Conservation (phyloP, 2,113 vertebrate species). For the Macrotus californicus region DNA sequence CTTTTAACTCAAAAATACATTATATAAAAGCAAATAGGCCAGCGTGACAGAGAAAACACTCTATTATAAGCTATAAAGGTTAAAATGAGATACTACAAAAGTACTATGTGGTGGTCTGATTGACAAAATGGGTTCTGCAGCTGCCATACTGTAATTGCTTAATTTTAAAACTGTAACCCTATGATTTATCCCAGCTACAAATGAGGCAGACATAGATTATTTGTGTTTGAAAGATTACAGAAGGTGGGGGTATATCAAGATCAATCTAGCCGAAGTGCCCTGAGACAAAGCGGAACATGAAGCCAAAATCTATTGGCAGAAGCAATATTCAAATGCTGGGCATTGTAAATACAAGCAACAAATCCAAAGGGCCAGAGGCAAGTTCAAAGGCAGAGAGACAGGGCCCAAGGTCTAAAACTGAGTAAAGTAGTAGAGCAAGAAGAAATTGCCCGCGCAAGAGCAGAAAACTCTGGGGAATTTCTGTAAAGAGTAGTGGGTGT, state of each 20-base stretch:
- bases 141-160: not conserved
- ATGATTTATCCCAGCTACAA: not conserved
- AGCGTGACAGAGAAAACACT: not conserved
- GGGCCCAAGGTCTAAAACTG: not conserved
- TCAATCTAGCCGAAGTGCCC: not conserved
- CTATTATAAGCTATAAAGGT: not conserved
- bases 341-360: not conserved
- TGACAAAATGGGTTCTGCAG: not conserved
- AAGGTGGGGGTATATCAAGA: not conserved
- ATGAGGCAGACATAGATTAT: not conserved
- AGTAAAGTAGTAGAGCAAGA: not conserved
- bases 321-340: not conserved
- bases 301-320: not conserved
- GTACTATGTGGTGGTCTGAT: accelerated
- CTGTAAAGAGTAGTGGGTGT: not conserved
- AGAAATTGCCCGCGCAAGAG: not conserved
- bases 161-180: not conserved
- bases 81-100: not conserved
- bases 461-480: not conserved
- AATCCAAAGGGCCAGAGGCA: not conserved
- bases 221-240: not conserved
- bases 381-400: not conserved
- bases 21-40: not conserved
- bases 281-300: not conserved
- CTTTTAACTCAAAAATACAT: conserved; percentile 20